Percentiles rank a stretch among this genome's conserved stretches.
phyloP scores from a whole-genome alignment of 2,888 invertebrate genomes.

The Noctuana brunneofusca region DNA sequence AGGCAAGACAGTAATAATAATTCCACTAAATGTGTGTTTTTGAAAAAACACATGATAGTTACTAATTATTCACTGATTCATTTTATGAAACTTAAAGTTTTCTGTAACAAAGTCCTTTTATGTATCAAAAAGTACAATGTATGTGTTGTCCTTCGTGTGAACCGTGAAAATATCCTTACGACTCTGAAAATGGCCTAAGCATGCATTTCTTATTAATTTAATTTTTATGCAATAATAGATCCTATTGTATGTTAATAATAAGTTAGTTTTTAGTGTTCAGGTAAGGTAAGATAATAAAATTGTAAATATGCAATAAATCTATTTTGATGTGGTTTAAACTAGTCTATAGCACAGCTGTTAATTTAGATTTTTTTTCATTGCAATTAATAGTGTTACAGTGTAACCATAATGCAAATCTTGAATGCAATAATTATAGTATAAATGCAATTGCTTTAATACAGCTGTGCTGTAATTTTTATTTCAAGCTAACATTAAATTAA shows the following conservation, averaged over 20 bases:
- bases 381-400: background rate
- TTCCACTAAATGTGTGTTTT: no score
- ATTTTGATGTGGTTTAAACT: slow-evolving; percentile 42
- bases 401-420: background rate
- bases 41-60: no score
- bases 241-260: background rate
- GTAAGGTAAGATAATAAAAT: background rate
- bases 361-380: background rate
- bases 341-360: slow-evolving; percentile 43
- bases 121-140: no score
- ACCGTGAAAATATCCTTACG: background rate
- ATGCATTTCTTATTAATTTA: slow-evolving; percentile 40
- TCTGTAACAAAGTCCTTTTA: no score
- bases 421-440: background rate
- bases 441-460: background rate
- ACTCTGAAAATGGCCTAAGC: slow-evolving; percentile 26
- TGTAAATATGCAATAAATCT: slow-evolving; percentile 11
- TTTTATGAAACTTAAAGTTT: no score
- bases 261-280: background rate
- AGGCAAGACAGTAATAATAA: no score
- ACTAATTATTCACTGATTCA: no score
- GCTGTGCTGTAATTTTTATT: background rate
- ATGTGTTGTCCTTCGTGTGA: no score
- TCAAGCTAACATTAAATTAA: background rate
- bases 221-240: slow-evolving; percentile 38